Base-by-base conservation (phyloP, 2,888 invertebrate species). In the Agrochola litura region DNA sequence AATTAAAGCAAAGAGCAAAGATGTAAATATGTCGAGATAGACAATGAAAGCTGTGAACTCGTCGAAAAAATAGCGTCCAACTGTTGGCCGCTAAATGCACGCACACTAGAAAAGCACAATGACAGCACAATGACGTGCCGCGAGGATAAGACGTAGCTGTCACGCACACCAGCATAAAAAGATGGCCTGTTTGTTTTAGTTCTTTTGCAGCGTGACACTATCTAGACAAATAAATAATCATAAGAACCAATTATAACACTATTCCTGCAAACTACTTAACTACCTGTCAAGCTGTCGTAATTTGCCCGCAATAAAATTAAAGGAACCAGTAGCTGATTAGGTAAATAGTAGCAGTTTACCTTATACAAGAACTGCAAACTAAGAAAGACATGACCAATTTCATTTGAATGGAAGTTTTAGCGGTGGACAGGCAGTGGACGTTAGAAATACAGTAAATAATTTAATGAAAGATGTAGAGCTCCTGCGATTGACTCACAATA, bases 351-450 rank as follows among this genome's bases (percentile, higher is more conserved):
- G 37, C 66, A n/a, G n/a, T 74, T 77, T 77, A 73, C 58, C 14
- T 58, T 56, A 85, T 60, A 69, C 65, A 77, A 82, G 56, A 82
- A 52, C 61, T 70, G n/a, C 70, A 68, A 63, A 72, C 82, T 73
- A 56, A 72, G 68, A 81, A 66, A 66, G 73, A 82, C 83, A 73
- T 63, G 69, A 83, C 74, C 86, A 86, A 86, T 86, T 83, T 71
- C 73, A 86, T 86, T 86, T 78, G 60, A 86, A 86, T 82, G 25
- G 70, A 66, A 72, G 77, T 74, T 83, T 73, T 65, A 74, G n/a
- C 63, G 19, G 63, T 46, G 16, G 69, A 82, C 83, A 83, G 83
- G 37, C 69, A 49, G 30, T 73, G 30, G 75, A 78, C 66, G 66
- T 63, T 66, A 83, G 56, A 74, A 82, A 84, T 84, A 84, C 78